A percentile compares a stretch with the other conserved stretches of the same genome.
Evolutionary conservation across 2,113 vertebrate genomes (phyloP).

Genomic region (Anthoscopus minutus): DNA sequence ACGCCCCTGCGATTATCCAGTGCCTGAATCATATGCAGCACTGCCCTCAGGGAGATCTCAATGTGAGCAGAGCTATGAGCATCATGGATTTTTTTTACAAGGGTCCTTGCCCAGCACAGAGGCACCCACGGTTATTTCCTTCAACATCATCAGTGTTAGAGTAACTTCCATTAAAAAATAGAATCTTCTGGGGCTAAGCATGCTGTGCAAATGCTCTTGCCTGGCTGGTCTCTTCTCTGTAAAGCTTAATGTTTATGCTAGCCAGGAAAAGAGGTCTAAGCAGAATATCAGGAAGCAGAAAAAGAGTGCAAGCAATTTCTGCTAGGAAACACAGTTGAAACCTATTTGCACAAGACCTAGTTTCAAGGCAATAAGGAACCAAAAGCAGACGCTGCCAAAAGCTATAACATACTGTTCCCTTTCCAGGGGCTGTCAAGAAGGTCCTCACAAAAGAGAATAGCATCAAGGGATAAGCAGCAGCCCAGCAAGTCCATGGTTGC

Average conservation of each 20-base stretch:
- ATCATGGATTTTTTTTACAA: neutral
- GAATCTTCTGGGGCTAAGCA: neutral
- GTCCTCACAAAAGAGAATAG: neutral
- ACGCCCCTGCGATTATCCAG: rapidly evolving
- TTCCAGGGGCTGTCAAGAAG: neutral
- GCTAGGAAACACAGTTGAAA: neutral
- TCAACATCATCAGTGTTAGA: neutral
- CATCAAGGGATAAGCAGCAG: neutral
- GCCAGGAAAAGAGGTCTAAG: neutral
- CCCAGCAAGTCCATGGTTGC: neutral
- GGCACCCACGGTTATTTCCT: neutral
- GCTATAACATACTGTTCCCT: neutral
- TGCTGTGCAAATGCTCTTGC: neutral
- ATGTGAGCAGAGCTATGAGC: neutral
- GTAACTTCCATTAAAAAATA: neutral
- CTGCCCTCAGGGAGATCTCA: neutral
- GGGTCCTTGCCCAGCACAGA: neutral
- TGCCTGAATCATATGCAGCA: neutral
- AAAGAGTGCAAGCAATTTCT: neutral
- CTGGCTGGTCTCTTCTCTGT: neutral
- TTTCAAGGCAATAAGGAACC: neutral
- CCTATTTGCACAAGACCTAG: neutral
- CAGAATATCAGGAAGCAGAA: neutral
- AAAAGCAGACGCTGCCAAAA: neutral
- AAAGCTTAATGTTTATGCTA: neutral